A percentile compares a stretch with the other conserved stretches of the same genome.
Conservation (phyloP, 2,888 invertebrate species). For the Acheta domesticus region DNA sequence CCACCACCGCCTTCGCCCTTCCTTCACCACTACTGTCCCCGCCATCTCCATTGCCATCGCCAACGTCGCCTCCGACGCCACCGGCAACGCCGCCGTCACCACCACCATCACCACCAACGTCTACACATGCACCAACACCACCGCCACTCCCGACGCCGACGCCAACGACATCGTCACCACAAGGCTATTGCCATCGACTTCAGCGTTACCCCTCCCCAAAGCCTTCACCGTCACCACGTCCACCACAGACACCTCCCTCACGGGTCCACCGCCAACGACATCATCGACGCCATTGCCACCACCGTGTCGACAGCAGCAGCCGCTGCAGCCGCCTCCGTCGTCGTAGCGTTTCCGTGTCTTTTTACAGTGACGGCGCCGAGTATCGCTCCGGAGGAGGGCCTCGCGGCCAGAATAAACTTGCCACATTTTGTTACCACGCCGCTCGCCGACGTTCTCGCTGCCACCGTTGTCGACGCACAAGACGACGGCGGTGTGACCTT, state of each 20-base stretch:
- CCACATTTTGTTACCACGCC: neutral
- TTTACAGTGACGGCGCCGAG: neutral
- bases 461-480: no score
- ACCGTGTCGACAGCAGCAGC: neutral
- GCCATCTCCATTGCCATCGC: no score
- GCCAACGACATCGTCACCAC: neutral
- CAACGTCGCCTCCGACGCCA: no score
- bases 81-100: no score
- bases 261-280: neutral
- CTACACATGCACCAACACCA: neutral
- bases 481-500: no score
- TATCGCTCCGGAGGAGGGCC: neutral
- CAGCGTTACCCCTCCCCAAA: neutral
- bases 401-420: constrained; percentile 2
- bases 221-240: neutral
- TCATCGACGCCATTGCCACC: neutral
- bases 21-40: no score
- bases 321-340: neutral
- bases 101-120: no score
- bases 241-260: neutral
- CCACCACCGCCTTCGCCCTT: neutral
- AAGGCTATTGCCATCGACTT: neutral
- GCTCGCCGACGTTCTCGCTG: neutral
- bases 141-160: neutral
- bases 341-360: constrained; percentile 1